These are phyloP conservation scores for Bombus huntii DNA, from an alignment of 1,140 invertebrate genomes.

Conservation along the genomic window DNA sequence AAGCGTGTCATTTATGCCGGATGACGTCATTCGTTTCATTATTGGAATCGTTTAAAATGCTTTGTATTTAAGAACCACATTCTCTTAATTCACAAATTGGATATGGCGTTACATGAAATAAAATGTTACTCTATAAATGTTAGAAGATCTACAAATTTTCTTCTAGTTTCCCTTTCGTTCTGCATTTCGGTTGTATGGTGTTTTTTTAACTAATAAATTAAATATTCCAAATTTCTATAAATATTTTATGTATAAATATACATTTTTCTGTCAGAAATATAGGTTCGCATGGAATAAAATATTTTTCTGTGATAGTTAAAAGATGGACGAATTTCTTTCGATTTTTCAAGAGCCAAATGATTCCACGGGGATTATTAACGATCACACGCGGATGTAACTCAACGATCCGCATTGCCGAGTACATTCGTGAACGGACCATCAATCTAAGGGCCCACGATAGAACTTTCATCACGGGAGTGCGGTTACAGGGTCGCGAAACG, in stretches of 20 bases:
- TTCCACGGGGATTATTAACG: neutral
- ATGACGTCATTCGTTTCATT: neutral
- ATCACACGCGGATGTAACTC: neutral
- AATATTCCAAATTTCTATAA: no score
- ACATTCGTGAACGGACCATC: neutral
- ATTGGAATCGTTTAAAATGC: neutral
- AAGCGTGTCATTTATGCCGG: neutral
- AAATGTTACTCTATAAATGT: neutral
- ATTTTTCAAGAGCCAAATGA: neutral
- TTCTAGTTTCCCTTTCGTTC: no score
- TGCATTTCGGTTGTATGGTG: no score
- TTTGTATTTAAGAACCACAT: neutral
- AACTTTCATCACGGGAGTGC: constrained; percentile 15
- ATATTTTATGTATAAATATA: no score
- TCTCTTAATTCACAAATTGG: neutral
- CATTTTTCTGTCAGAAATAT: no score
- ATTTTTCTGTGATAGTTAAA: neutral
- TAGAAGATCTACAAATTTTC: no score
- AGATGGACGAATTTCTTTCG: neutral
- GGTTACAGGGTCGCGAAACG: constrained; percentile 36
- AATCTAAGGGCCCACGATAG: constrained; percentile 8
- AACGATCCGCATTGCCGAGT: neutral
- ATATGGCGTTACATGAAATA: neutral
- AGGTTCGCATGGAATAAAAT: neutral
- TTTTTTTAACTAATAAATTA: no score